These are phyloP conservation scores for Leucosticte australis DNA, from an alignment of 2,113 vertebrate genomes.

Conservation along the genomic window DNA sequence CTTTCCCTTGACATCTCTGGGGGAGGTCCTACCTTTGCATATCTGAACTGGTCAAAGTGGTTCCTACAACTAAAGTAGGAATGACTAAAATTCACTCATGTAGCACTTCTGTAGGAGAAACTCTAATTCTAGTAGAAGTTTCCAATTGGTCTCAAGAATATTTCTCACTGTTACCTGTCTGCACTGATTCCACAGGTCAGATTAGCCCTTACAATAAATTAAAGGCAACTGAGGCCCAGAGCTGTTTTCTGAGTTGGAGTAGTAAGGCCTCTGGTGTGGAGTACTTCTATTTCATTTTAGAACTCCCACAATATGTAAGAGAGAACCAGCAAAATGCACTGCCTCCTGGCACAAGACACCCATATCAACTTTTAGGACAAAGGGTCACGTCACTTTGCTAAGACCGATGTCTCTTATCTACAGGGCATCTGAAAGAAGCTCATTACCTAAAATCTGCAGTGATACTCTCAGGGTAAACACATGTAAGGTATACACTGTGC, in stretches of 20 bases:
- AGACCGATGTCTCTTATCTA: neutral
- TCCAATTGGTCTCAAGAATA: neutral
- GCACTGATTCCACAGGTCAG: neutral
- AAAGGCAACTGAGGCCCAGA: neutral
- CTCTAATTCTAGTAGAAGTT: neutral
- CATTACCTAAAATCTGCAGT: neutral
- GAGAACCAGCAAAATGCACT: neutral
- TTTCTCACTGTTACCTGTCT: neutral
- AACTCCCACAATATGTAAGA: neutral
- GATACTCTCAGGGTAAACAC: neutral
- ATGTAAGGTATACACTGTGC: neutral
- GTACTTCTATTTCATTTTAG: neutral
- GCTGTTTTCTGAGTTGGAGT: neutral
- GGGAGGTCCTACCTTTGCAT: neutral
- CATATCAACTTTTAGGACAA: neutral
- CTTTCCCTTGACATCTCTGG: rapidly evolving
- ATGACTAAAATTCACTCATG: neutral
- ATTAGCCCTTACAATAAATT: neutral
- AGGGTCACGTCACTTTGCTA: neutral
- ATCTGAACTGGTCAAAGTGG: neutral
- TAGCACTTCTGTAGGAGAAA: neutral
- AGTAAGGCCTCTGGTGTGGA: neutral
- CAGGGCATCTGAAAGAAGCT: neutral
- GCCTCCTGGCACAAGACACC: neutral
- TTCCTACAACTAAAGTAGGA: neutral